Evolutionary conservation across 2,797 vertebrate genomes (phyloP).

Genomic region (Coreius guichenoti): DNA sequence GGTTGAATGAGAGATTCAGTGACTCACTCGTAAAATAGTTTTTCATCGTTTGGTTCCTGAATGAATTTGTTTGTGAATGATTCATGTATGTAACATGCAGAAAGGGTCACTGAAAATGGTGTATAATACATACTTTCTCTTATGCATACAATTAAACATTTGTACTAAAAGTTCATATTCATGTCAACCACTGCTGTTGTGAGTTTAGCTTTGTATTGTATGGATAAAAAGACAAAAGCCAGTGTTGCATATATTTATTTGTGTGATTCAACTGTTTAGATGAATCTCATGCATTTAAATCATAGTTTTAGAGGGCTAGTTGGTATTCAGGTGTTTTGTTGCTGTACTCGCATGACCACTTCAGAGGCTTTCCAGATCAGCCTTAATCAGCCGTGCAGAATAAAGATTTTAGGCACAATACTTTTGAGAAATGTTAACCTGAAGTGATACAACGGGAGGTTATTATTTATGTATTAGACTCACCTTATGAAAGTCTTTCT

Average conservation of each 20-base stretch:
- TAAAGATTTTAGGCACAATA: background rate
- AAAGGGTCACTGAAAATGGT: background rate
- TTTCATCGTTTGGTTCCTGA: too few species aligned
- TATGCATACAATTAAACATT: background rate
- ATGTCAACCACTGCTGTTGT: background rate
- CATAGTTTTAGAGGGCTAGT: background rate
- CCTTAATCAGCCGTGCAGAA: background rate
- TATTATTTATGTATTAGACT: constrained; percentile 23
- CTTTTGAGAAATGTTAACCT: constrained; percentile 27
- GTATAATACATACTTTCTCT: background rate
- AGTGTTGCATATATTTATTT: constrained; percentile 1
- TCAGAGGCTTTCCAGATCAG: background rate
- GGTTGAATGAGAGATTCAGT: background rate
- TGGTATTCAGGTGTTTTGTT: background rate
- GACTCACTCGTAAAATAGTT: background rate
- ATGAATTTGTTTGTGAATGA: background rate
- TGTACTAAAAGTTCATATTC: background rate
- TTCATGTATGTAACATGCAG: background rate
- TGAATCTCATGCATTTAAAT: constrained; percentile 32
- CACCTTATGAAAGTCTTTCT: constrained; percentile 23
- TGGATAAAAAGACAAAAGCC: background rate
- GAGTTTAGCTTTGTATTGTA: background rate
- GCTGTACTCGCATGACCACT: background rate
- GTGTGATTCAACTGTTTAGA: background rate
- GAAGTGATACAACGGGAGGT: background rate